Conservation (phyloP, 2,113 vertebrate species). For the Oenanthe melanoleuca region DNA sequence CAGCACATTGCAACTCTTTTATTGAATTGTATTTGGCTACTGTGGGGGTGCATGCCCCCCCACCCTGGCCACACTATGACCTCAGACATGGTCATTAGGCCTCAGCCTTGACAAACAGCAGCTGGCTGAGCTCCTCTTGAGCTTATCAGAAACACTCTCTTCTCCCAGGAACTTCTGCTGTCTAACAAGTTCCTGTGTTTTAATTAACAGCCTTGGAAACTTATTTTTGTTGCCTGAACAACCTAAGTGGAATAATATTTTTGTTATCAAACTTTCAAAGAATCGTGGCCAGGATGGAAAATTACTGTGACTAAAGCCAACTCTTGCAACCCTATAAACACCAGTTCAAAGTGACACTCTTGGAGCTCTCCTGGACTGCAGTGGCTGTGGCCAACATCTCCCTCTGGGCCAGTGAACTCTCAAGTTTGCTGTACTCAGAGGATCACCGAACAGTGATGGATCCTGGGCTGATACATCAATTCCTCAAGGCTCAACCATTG, state of each 20-base stretch:
- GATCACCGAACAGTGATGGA: rapidly evolving
- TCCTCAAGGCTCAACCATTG: background rate
- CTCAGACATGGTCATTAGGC: background rate
- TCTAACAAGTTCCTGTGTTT: background rate
- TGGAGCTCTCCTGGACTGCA: background rate
- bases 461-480: background rate
- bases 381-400: background rate
- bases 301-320: background rate
- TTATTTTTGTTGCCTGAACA: background rate
- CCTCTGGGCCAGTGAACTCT: background rate
- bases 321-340: background rate
- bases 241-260: background rate
- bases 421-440: background rate
- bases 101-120: background rate
- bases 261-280: background rate
- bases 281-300: background rate
- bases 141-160: background rate
- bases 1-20: background rate
- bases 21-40: background rate
- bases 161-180: background rate
- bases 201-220: background rate
- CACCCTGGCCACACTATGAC: background rate
- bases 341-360: background rate
- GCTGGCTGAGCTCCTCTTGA: background rate
- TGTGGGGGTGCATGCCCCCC: background rate